Percentiles rank a stretch among this genome's conserved stretches.
Evolutionary conservation across 2,888 invertebrate species (phyloP).

Genomic region (Dolomedes plantarius): DNA sequence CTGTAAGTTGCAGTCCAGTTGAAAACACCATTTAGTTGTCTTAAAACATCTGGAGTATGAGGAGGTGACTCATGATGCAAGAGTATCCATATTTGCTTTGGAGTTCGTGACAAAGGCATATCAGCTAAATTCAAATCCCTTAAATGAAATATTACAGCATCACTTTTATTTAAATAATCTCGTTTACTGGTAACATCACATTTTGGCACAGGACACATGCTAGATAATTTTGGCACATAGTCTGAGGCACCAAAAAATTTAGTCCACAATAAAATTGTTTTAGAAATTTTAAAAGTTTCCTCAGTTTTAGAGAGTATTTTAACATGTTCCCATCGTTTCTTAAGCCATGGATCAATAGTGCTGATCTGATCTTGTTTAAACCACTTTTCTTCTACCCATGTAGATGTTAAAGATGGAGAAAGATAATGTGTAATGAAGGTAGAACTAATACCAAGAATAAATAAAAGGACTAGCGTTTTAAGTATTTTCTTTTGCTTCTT

Average conservation of each 20-base stretch:
- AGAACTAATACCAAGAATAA: neutral
- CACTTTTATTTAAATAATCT: slow-evolving; percentile 50
- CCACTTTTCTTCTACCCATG: neutral
- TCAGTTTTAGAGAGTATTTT: slow-evolving; percentile 35
- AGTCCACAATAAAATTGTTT: slow-evolving; percentile 73
- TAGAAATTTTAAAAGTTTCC: slow-evolving; percentile 25
- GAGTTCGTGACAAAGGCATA: slow-evolving; percentile 57
- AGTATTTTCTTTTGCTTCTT: neutral
- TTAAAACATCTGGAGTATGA: slow-evolving; percentile 68
- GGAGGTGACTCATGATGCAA: slow-evolving; percentile 73
- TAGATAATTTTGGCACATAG: slow-evolving; percentile 65
- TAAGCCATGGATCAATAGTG: slow-evolving; percentile 48
- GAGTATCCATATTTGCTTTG: slow-evolving; percentile 69
- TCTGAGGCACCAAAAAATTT: slow-evolving; percentile 70
- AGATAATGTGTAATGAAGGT: slow-evolving; percentile 8
- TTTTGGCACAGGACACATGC: slow-evolving; percentile 44
- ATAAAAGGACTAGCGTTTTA: neutral
- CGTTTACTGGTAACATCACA: slow-evolving; percentile 72
- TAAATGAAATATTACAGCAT: slow-evolving; percentile 73
- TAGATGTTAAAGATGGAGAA: neutral
- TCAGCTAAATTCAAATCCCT: slow-evolving; percentile 70
- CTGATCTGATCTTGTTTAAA: slow-evolving; percentile 16
- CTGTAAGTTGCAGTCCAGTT: slow-evolving; percentile 74
- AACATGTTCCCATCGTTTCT: slow-evolving; percentile 54
- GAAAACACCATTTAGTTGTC: slow-evolving; percentile 67